These are phyloP conservation scores for Cygnus atratus DNA, from an alignment of 2,113 vertebrate genomes.

Conservation along the genomic window DNA sequence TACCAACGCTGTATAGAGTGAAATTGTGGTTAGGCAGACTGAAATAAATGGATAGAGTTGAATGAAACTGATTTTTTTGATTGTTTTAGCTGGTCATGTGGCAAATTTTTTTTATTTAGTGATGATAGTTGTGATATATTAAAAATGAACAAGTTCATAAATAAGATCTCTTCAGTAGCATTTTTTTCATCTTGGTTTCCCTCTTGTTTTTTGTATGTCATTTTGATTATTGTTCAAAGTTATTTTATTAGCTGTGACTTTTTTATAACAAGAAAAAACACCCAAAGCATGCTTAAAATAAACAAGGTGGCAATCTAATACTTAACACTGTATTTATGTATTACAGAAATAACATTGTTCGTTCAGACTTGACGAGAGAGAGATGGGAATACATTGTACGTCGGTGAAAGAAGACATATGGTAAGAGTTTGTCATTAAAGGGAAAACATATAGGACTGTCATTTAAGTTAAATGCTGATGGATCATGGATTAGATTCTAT, in stretches of 20 bases:
- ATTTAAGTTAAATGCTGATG: slow-evolving; percentile 14
- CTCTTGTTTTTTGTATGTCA: background rate
- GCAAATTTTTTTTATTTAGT: background rate
- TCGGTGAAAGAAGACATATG: fast-evolving
- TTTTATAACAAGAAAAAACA: background rate
- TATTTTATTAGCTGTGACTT: background rate
- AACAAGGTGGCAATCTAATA: background rate
- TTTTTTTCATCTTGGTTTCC: background rate
- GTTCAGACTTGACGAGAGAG: background rate
- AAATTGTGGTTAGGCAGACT: background rate
- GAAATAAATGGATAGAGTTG: background rate
- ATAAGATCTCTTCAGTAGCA: background rate
- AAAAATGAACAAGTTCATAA: background rate
- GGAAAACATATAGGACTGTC: background rate
- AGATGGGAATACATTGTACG: fast-evolving
- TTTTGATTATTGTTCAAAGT: background rate
- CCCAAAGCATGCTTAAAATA: background rate
- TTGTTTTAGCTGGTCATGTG: background rate
- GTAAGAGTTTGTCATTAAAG: background rate
- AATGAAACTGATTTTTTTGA: background rate
- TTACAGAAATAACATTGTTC: background rate
- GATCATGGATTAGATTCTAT: background rate
- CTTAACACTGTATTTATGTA: background rate
- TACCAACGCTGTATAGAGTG: background rate
- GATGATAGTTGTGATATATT: background rate